Conservation (phyloP, 2,797 vertebrate genomes). For the Rallus crepitans region DNA sequence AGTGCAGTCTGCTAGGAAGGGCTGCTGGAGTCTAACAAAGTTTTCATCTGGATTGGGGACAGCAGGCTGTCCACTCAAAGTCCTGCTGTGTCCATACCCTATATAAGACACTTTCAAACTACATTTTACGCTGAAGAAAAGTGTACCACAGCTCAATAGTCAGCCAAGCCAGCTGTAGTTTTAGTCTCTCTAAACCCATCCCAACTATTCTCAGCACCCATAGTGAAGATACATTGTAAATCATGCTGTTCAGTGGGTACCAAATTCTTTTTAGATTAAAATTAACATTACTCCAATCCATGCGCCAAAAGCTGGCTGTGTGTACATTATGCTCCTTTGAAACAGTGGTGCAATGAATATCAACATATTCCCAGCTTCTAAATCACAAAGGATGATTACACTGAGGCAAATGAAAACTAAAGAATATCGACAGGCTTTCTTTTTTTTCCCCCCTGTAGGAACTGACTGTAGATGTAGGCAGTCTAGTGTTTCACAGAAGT, state of each 20-base stretch:
- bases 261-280: not conserved
- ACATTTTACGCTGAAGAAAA: not conserved
- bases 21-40: not conserved
- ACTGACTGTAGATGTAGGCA: not conserved
- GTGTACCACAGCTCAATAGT: not conserved
- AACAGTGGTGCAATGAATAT: not conserved
- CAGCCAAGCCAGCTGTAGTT: not conserved
- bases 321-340: not conserved
- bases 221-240: fast-evolving
- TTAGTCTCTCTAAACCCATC: not conserved
- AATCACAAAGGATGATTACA: slow-evolving; percentile 2
- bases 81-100: not conserved
- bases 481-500: slow-evolving; percentile 31
- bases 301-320: not conserved
- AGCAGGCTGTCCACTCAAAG: not conserved
- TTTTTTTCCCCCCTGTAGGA: not conserved
- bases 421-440: not conserved
- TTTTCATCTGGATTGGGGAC: not conserved
- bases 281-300: not conserved
- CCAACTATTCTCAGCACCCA: not conserved
- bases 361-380: not conserved
- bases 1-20: not conserved
- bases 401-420: slow-evolving; percentile 10
- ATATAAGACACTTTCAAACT: not conserved
- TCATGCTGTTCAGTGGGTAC: not conserved